A percentile compares a stretch with the other conserved stretches of the same genome.
Conservation (phyloP, 2,888 invertebrate species). For the Tinea pellionella region DNA sequence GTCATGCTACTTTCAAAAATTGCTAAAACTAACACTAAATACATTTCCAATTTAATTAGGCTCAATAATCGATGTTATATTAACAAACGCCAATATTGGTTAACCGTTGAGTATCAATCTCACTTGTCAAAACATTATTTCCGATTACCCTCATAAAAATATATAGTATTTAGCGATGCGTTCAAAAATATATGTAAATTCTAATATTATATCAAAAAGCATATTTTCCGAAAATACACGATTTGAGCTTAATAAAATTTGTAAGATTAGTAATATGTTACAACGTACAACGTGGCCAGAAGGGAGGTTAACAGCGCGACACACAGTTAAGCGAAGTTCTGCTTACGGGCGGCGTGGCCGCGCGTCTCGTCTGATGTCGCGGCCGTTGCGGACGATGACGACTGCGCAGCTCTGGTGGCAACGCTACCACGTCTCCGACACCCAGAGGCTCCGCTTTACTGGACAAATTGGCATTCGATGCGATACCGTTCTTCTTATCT, state of each 20-base stretch:
- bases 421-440: conserved; percentile 51
- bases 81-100: not conserved
- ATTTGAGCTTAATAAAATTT: not conserved
- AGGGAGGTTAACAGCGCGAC: conserved; percentile 9
- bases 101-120: not conserved
- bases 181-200: not conserved
- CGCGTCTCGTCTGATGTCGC: conserved; percentile 63
- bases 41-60: not conserved
- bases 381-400: conserved; percentile 50
- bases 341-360: conserved; percentile 70
- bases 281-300: conserved; percentile 7
- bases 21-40: conserved; percentile 2
- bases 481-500: conserved; percentile 39
- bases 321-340: conserved; percentile 17
- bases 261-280: not conserved
- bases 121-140: not conserved
- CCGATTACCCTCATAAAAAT: not conserved
- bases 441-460: conserved; percentile 37
- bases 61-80: conserved; percentile 9
- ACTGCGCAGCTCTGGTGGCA: conserved; percentile 57
- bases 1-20: conserved; percentile 29
- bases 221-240: too few relatives aligned
- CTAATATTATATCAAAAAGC: conserved; percentile 16
- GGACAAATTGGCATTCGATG: conserved; percentile 25
- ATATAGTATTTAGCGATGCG: conserved; percentile 1